Conservation (phyloP, 2,797 vertebrate species). For the Menidia menidia region DNA sequence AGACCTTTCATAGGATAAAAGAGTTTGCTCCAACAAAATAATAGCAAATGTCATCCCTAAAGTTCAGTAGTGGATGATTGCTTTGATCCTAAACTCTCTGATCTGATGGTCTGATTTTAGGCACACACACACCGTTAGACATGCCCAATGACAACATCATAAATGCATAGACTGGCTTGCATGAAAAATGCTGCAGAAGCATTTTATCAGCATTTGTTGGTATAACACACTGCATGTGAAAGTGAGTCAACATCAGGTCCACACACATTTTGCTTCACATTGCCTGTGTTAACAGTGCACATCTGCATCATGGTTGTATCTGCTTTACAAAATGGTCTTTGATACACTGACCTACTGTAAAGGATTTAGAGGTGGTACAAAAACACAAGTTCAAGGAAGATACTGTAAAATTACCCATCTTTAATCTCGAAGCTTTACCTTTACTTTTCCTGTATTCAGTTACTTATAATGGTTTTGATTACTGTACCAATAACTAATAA, state of each 20-base stretch:
- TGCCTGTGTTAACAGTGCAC: conserved; percentile 32
- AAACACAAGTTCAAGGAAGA: not conserved
- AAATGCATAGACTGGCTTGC: not conserved
- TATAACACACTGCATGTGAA: conserved; percentile 22
- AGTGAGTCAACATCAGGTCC: conserved; percentile 39
- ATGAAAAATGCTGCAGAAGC: conserved; percentile 5
- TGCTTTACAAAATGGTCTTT: conserved; percentile 17
- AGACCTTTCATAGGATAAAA: conserved; percentile 68
- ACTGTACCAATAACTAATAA: too few relatives aligned
- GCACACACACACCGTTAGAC: not conserved
- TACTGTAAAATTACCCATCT: too few relatives aligned
- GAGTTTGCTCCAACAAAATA: conserved; percentile 51
- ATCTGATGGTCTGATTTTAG: conserved; percentile 17
- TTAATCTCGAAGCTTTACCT: too few relatives aligned
- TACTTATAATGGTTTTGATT: too few relatives aligned
- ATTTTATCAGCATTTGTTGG: conserved; percentile 26
- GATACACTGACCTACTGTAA: conserved; percentile 15
- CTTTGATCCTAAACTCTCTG: conserved; percentile 38
- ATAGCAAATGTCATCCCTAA: conserved; percentile 51
- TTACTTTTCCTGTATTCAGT: too few relatives aligned
- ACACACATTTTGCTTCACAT: conserved; percentile 21
- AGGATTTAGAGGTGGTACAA: conserved; percentile 6
- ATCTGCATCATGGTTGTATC: conserved; percentile 46
- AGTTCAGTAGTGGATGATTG: conserved; percentile 32
- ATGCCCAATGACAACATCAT: conserved; percentile 1